Base-by-base conservation (phyloP, 2,888 invertebrate genomes). In the Lamproptera curius region DNA sequence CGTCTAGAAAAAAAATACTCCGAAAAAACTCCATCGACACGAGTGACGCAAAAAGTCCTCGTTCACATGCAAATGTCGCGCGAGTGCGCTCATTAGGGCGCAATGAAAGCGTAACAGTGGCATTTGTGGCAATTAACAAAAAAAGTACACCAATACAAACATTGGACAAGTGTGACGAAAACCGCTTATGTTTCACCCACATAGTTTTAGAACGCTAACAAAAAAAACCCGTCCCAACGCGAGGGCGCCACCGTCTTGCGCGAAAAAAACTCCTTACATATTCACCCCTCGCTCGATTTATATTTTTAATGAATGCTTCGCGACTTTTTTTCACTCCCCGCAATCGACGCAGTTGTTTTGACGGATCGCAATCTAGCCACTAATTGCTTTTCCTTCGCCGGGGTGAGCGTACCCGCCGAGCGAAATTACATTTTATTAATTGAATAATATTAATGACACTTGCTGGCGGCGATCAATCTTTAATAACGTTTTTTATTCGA, bases 381-480 rank as follows among this genome's bases (percentile, higher is more conserved):
- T 87, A 87, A 87, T 87, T 87, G 86, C 87, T 85, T 87, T 86
- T 86, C 81, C 84, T 83, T 82, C 77, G 68, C 75, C 75, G 77
- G 85, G 85, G 84, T 81, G 80, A 70, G 74, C 72, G 72, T 73
- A 76, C n/a, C 75, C 74, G 74, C 79, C 70, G 78, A 70, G 82
- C 76, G 65, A 83, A 85, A 86, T 87, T 85, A 83, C 82, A 74
- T 85, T 86, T 84, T 85, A 87, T 87, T 87, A 87, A 87, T 87
- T 87, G 85, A 87, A 87, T 87, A 86, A 84, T 86, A 86, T 86
- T 86, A 87, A 87, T 86, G 87, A 86, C 81, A 81, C 85, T 80
- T 81, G 74, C 76, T 77, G 70, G 67, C 66, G 73, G 79, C 78
- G 67, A 87, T 87, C 85, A 84, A 86, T 86, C 86, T 84, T 78